Conservation (phyloP, 2,797 vertebrate species). For the Pseudochirops cupreus region DNA sequence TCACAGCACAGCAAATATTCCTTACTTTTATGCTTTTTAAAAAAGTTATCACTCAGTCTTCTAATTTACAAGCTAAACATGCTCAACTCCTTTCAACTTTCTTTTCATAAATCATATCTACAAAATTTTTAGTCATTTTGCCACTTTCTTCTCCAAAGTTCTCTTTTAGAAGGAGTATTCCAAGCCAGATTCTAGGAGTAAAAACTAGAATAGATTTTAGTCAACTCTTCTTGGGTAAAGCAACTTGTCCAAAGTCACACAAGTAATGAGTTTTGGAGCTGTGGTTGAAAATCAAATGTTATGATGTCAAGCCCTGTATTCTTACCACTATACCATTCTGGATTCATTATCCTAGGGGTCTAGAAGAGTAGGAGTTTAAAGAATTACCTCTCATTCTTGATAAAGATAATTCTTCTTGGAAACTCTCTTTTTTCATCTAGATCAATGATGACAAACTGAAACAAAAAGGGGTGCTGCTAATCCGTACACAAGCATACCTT, state of each 20-base stretch:
- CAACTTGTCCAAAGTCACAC: not conserved
- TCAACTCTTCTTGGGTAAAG: not conserved
- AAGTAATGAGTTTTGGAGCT: not conserved
- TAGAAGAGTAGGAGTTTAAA: not conserved
- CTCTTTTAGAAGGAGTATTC: not conserved
- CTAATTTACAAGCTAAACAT: constrained; percentile 51
- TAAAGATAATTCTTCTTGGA: not conserved
- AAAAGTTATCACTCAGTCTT: constrained; percentile 49
- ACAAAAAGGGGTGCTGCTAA: not conserved
- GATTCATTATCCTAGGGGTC: not conserved
- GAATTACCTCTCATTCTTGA: not conserved
- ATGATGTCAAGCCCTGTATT: not conserved
- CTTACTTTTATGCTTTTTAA: constrained; percentile 50
- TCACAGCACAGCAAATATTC: constrained; percentile 54
- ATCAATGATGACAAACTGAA: not conserved
- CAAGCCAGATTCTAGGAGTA: not conserved
- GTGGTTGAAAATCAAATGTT: not conserved
- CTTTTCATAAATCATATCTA: constrained; percentile 19
- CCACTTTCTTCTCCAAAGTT: constrained; percentile 40
- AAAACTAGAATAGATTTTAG: not conserved
- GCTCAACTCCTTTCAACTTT: constrained; percentile 57
- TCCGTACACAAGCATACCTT: not conserved
- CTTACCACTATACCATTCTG: not conserved
- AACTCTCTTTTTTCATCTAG: not conserved
- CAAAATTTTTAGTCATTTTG: constrained; percentile 52